Evolutionary conservation across 2,888 invertebrate genomes (phyloP).

Genomic region (Sisyra nigra): DNA sequence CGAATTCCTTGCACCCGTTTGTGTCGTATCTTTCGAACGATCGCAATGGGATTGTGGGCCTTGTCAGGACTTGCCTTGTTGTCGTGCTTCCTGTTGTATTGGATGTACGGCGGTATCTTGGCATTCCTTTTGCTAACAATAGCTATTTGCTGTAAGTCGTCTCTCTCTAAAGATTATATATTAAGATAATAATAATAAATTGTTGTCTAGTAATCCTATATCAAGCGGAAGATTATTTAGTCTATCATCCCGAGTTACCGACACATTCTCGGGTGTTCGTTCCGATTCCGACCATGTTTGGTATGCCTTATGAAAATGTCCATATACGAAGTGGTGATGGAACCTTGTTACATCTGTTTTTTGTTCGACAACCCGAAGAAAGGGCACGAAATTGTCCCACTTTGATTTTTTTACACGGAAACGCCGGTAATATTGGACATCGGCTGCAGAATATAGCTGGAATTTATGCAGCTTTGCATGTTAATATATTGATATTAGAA

Average conservation of each 20-base stretch:
- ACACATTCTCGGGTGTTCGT: slow-evolving; percentile 78
- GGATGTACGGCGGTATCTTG: slow-evolving; percentile 64
- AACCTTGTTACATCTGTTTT: slow-evolving; percentile 62
- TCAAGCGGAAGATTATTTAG: slow-evolving; percentile 66
- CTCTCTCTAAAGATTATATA: too few relatives aligned
- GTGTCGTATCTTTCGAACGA: slow-evolving; percentile 29
- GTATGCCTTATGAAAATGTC: slow-evolving; percentile 73
- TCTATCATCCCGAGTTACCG: slow-evolving; percentile 84
- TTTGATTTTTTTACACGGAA: slow-evolving; percentile 84
- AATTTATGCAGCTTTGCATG: slow-evolving; percentile 62
- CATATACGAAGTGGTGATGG: slow-evolving; percentile 62
- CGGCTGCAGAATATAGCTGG: slow-evolving; percentile 77
- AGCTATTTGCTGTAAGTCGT: slow-evolving; percentile 34
- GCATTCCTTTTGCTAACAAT: slow-evolving; percentile 54
- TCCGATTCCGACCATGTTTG: slow-evolving; percentile 70
- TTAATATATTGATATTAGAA: slow-evolving; percentile 85
- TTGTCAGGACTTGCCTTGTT: slow-evolving; percentile 57
- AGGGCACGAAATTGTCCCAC: slow-evolving; percentile 60
- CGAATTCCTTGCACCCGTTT: slow-evolving; percentile 26
- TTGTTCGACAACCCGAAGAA: slow-evolving; percentile 56
- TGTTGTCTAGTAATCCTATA: slow-evolving; percentile 75
- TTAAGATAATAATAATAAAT: too few relatives aligned
- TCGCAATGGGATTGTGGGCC: slow-evolving; percentile 59
- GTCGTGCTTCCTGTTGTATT: slow-evolving; percentile 61
- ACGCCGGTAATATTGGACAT: slow-evolving; percentile 95